Base-by-base conservation (phyloP, 2,797 vertebrate genomes). In the Pipistrellus nathusii region DNA sequence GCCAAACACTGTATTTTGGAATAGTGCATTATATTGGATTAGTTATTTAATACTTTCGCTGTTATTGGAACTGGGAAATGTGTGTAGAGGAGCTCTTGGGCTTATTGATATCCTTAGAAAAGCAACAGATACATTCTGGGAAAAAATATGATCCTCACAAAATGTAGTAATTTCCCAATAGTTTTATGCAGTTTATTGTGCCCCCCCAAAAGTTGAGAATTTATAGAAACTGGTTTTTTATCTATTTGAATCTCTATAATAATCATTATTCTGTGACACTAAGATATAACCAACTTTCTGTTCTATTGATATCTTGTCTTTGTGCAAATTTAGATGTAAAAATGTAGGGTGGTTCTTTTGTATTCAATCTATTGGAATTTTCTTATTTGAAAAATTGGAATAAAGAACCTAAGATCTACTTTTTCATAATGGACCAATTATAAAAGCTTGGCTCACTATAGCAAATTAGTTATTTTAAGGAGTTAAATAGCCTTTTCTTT, bases 61-160 rank as follows among this genome's bases (percentile, higher is more conserved):
- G 90, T 69, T 95, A 90, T 73, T 93, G 85, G 93, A 94, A 97
- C 38, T 90, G 94, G 66, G 88, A 93, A 90, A 95, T 92, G 92
- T 94, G n/a, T 86, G 44, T 86, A 94, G 64, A 81, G 82, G 32
- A 38, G 35, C 83, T 46, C 21, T 69, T 93, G 78, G 75, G 83
- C 46, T 93, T 96, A 88, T 73, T 94, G 81, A 90, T 94, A 72
- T 46, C 91, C 75, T 85, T 91, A 96, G 85, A 84, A 96, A 96
- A 59, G 77, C 38, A 93, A 84, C 7, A 88, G 75, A 80, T 92
- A 81, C 30, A 73, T 64, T 91, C 51, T 92, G 15, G 27, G 5
- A 53, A 91, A 77, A 93, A 84, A 66, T 62, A 51, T 66, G 41
- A 72, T 73, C 48, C 17, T 96, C 27, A 90, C 20, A 30, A 76